These are phyloP conservation scores for Prorops nasuta DNA, from an alignment of 1,140 invertebrate species.

Conservation along the genomic window DNA sequence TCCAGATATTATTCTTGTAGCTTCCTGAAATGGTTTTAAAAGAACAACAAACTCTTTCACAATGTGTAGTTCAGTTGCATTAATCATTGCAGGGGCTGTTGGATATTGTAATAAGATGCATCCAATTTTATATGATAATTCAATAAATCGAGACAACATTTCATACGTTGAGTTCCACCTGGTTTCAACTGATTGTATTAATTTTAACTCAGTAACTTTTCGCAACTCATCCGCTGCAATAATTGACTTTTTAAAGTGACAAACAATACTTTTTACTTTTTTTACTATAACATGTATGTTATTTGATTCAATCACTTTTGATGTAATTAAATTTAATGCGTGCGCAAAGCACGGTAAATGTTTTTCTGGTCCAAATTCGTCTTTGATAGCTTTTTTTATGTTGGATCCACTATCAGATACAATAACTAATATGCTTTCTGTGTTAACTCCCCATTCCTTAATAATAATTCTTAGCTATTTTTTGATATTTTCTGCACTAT, in stretches of 20 bases:
- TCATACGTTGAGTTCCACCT: constrained; percentile 2
- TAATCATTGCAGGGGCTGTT: neutral
- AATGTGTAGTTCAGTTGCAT: neutral
- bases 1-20: neutral
- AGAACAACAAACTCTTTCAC: neutral
- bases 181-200: neutral
- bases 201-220: neutral
- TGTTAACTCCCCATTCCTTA: neutral
- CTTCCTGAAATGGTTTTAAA: neutral
- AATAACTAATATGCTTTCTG: neutral
- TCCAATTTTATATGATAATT: neutral
- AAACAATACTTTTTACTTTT: constrained; percentile 1
- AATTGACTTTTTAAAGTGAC: neutral
- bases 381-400: constrained; percentile 6
- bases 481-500: constrained; percentile 5
- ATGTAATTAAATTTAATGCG: neutral
- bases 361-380: constrained; percentile 7
- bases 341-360: constrained; percentile 11
- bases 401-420: constrained; percentile 8
- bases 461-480: neutral
- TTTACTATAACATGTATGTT: no score
- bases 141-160: neutral
- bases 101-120: neutral
- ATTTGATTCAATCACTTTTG: neutral
- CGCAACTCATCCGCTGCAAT: neutral